Conservation (phyloP, 2,888 invertebrate genomes). For the Baronia brevicornis region DNA sequence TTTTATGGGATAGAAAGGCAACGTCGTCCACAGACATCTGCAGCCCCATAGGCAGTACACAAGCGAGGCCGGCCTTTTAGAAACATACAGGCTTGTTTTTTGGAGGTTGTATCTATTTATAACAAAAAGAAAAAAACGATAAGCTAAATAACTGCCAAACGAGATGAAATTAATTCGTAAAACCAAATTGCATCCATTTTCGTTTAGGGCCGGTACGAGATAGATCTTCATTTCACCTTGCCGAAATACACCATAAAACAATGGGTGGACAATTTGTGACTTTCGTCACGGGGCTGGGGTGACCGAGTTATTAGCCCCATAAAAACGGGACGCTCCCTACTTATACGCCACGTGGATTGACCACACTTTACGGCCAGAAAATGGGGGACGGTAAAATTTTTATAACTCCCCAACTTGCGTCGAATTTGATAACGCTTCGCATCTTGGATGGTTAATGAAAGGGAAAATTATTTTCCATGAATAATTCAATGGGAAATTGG, state of each 20-base stretch:
- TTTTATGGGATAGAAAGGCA: too few species aligned
- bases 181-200: conserved; percentile 10
- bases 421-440: conserved; percentile 26
- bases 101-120: too few species aligned
- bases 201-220: conserved; percentile 3
- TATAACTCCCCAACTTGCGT: conserved; percentile 25
- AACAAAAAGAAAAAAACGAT: too few species aligned
- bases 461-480: conserved; percentile 32
- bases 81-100: too few species aligned
- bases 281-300: conserved; percentile 22
- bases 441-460: conserved; percentile 25
- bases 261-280: conserved; percentile 25
- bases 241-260: conserved; percentile 24
- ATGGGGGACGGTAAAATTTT: conserved; percentile 36
- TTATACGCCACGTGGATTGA: conserved; percentile 26
- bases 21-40: too few species aligned
- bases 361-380: conserved; percentile 37
- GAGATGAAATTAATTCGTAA: conserved; percentile 18
- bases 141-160: too few species aligned
- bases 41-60: too few species aligned
- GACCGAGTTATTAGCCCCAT: conserved; percentile 33
- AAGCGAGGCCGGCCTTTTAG: too few species aligned
- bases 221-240: conserved; percentile 14
- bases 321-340: conserved; percentile 30
- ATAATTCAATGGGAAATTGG: conserved; percentile 25